These are phyloP conservation scores for Ochotona princeps DNA, from an alignment of 2,113 vertebrate genomes.

Conservation along the genomic window DNA sequence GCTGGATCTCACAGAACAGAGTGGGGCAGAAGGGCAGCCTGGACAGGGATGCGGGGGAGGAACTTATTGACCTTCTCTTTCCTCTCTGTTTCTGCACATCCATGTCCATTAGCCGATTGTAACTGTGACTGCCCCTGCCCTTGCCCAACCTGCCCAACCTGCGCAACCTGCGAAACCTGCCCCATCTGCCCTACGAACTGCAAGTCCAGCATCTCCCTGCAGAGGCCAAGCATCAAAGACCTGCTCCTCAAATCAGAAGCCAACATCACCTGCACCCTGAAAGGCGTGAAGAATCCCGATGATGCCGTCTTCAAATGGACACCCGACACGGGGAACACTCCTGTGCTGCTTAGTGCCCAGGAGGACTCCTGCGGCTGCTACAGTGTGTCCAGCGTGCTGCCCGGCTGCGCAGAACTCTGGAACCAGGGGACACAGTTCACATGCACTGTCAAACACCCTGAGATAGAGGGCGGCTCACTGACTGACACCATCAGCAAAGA, in stretches of 20 bases:
- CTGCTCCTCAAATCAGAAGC: constrained; percentile 64
- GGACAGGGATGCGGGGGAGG: accelerated
- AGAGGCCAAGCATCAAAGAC: neutral
- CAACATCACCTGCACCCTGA: constrained; percentile 70
- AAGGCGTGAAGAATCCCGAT: accelerated
- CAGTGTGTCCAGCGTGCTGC: constrained; percentile 54
- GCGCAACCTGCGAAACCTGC: neutral
- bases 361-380: neutral
- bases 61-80: neutral
- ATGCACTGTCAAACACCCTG: neutral
- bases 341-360: accelerated
- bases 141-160: too few species aligned
- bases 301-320: constrained; percentile 3
- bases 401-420: constrained; percentile 41
- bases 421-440: neutral
- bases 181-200: accelerated
- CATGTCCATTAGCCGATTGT: too few species aligned
- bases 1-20: accelerated
- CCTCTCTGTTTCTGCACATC: too few species aligned
- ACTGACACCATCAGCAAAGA: accelerated
- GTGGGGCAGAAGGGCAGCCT: too few species aligned
- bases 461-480: accelerated
- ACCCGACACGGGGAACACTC: accelerated
- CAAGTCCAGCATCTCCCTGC: neutral
- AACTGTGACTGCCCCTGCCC: too few species aligned